Percentiles rank a stretch among this genome's conserved stretches.
phyloP scores from a whole-genome alignment of 2,113 vertebrate species.

The Ptyas mucosa region DNA sequence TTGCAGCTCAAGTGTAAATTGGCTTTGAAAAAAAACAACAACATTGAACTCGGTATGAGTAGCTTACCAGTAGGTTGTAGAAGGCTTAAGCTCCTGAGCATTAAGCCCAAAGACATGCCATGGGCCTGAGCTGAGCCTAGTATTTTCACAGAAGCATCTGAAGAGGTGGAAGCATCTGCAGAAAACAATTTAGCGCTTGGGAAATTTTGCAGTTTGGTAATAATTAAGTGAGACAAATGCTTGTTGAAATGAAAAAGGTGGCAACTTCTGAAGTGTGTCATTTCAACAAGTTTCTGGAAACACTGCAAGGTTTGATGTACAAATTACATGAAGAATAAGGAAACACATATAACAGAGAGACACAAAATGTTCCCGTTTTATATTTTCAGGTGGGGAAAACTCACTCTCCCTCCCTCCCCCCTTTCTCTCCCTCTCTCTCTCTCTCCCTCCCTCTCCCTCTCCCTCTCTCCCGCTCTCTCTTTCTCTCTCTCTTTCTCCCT shows the following conservation, averaged over 20 bases:
- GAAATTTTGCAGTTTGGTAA: slow-evolving; percentile 50
- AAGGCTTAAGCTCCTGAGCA: slow-evolving; percentile 52
- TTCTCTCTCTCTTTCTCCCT: too few species aligned
- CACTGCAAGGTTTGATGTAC: not conserved
- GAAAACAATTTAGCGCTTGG: slow-evolving; percentile 41
- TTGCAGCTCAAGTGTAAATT: slow-evolving; percentile 59
- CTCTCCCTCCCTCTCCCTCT: too few species aligned
- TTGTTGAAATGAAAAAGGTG: not conserved
- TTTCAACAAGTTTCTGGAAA: not conserved
- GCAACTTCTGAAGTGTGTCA: not conserved
- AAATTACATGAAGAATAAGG: not conserved
- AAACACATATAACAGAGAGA: not conserved
- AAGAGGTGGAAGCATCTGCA: slow-evolving; percentile 45
- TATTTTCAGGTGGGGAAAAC: too few species aligned
- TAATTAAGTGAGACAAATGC: not conserved
- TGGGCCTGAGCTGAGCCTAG: slow-evolving; percentile 48
- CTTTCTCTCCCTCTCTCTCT: too few species aligned
- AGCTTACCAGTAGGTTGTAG: slow-evolving; percentile 46
- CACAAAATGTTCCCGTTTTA: not conserved
- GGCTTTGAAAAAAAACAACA: not conserved
- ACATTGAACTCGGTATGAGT: slow-evolving; percentile 42
- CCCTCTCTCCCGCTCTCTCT: too few species aligned
- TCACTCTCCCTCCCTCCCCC: too few species aligned
- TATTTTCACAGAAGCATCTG: slow-evolving; percentile 53
- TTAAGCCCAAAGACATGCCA: slow-evolving; percentile 62